phyloP scores from a whole-genome alignment of 2,797 vertebrate species.

The Danio tinwini region DNA sequence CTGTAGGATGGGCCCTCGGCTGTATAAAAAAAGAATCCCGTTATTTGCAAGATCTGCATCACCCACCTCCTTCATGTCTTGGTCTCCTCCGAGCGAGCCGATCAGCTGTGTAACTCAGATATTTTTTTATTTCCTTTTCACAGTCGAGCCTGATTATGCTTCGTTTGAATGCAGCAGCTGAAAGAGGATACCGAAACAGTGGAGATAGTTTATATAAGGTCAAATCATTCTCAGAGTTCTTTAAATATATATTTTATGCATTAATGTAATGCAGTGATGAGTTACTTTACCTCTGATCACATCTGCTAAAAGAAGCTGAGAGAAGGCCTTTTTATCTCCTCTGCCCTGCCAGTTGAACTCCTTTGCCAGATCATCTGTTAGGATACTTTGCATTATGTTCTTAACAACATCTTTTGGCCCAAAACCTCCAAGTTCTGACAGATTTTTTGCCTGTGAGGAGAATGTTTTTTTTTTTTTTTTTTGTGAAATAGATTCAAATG shows the following conservation, averaged over 20 bases:
- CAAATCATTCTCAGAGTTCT: too few relatives aligned
- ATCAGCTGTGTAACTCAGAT: conserved; percentile 4
- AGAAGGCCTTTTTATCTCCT: not conserved
- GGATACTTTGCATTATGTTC: not conserved
- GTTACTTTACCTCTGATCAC: conserved; percentile 1
- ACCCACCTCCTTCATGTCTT: not conserved
- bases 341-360: conserved; percentile 32
- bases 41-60: not conserved
- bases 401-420: not conserved
- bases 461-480: too few relatives aligned
- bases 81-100: not conserved
- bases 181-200: not conserved
- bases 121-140: conserved; percentile 34
- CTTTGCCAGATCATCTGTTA: not conserved
- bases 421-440: conserved; percentile 16
- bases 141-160: not conserved
- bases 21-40: not conserved
- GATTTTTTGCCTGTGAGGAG: not conserved
- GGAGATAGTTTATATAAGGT: too few relatives aligned
- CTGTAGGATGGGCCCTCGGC: not conserved
- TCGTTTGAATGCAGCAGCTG: not conserved
- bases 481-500: not conserved
- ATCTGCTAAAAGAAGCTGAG: not conserved
- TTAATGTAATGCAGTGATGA: not conserved
- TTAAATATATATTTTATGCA: too few relatives aligned